Conservation (phyloP, 1,140 invertebrate genomes). For the Drosophila grimshawi region DNA sequence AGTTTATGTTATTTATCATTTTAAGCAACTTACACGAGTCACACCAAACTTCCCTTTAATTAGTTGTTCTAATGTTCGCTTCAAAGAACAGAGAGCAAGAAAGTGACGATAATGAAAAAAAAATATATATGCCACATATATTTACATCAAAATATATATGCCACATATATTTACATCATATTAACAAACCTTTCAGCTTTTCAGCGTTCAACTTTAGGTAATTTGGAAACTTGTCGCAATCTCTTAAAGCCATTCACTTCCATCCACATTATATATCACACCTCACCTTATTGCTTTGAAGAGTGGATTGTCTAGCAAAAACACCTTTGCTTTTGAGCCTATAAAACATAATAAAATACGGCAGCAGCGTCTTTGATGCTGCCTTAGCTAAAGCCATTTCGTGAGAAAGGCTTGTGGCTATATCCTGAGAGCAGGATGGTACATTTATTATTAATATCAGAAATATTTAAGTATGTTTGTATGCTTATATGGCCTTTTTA, state of each 20-base stretch:
- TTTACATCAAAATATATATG: too few species aligned
- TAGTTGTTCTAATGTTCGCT: too few species aligned
- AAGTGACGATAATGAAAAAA: too few species aligned
- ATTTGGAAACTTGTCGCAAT: not conserved
- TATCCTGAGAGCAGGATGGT: conserved; percentile 7
- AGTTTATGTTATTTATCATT: too few species aligned
- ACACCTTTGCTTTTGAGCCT: conserved; percentile 34
- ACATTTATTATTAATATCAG: conserved; percentile 59
- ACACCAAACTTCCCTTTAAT: too few species aligned
- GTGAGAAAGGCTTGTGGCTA: conserved; percentile 17
- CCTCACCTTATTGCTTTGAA: conserved; percentile 22
- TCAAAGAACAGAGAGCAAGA: too few species aligned
- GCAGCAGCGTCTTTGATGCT: not conserved
- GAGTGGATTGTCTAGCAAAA: conserved; percentile 8
- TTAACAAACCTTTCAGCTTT: not conserved
- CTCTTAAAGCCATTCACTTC: not conserved
- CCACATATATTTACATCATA: too few species aligned
- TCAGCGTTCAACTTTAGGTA: conserved; percentile 1
- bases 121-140: too few species aligned
- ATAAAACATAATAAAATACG: conserved; percentile 67
- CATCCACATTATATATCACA: not conserved
- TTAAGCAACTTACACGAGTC: too few species aligned
- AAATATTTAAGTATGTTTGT: conserved; percentile 27
- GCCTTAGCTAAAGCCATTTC: conserved; percentile 51
- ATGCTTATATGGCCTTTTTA: conserved; percentile 37